Evolutionary conservation across 2,888 invertebrate species (phyloP), one percentile per base, ranked within the genome.

Genomic region (Idaea biselata): DNA sequence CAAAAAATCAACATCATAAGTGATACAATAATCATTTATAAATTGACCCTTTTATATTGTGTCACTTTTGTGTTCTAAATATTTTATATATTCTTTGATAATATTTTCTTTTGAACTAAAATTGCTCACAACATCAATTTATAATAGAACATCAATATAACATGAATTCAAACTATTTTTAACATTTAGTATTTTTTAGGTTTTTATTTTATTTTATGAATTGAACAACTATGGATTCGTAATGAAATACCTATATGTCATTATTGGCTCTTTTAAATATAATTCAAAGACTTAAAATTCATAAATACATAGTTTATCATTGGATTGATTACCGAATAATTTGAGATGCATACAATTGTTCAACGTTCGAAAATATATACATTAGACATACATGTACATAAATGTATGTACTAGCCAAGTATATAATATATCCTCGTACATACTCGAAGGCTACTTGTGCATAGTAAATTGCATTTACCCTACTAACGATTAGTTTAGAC

Each of bases 131-230:
- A 44, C 44, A 44, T 2, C 8, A 44, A 44, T 44, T 44, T 44
- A 44, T 14, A 44, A 44, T 44, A 44, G 44, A 44, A 11, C 44
- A 44, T 14, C 44, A 44, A 44, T 44, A 44, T 44, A 11, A 59
- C 16, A 59, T 60, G 58, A 63, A 68, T 68, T 63, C 63, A 65
- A 62, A 68, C 63, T 60, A 67, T 65, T 67, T n/a, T 60, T 25
- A 25, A 63, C 66, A 65, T 70, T 60, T 67, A 61, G 57, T n/a
- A n/a, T 61, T 63, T 62, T 18, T 16, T 56, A 66, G 59, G 55
- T 25, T 3, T 61, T 63, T 62, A 18, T 16, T 56, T 65, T 33
- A 33, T 63, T 55, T 64, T 69, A 44, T 44, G 8, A 44, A 11
- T 44, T 44, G 44, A 44, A 44, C 44, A 14, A 14, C 11, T 44